These are phyloP conservation scores for human DNA, from an alignment of 2,113 vertebrate species.

Conservation along the genomic window DNA sequence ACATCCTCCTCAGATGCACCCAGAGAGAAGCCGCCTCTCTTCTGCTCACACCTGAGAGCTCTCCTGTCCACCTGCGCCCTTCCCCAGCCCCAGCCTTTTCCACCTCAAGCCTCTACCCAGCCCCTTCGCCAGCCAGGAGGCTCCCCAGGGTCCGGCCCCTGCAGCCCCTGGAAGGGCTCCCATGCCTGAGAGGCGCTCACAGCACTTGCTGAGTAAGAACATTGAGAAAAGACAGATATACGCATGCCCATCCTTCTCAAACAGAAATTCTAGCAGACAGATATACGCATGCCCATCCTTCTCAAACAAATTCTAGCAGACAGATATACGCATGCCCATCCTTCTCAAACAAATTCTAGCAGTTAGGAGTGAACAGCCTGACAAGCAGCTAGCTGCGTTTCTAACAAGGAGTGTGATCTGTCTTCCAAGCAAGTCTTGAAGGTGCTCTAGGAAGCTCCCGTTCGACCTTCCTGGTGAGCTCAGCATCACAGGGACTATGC, in stretches of 20 bases:
- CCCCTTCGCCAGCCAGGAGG: not conserved
- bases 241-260: not conserved
- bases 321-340: too few species aligned
- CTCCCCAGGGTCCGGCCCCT: not conserved
- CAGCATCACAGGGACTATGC: too few species aligned
- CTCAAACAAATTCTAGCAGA: not conserved
- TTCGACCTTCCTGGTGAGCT: too few species aligned
- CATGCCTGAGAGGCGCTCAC: accelerated
- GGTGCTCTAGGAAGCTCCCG: too few species aligned
- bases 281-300: accelerated
- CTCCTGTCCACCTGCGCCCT: not conserved
- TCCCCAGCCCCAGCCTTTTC: not conserved
- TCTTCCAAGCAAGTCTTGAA: not conserved
- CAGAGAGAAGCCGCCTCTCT: too few species aligned
- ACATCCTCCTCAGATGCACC: accelerated
- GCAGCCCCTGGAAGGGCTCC: not conserved
- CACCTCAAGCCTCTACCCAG: too few species aligned
- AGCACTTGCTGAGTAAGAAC: not conserved
- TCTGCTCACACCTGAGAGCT: too few species aligned
- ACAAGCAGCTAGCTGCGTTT: accelerated
- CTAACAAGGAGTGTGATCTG: too few species aligned
- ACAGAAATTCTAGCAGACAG: too few species aligned
- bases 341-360: not conserved
- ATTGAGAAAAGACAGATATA: not conserved
- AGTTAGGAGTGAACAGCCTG: not conserved